Evolutionary conservation across 2,797 vertebrate species (phyloP).

Genomic region (Microctenopoma stevenorrisi): DNA sequence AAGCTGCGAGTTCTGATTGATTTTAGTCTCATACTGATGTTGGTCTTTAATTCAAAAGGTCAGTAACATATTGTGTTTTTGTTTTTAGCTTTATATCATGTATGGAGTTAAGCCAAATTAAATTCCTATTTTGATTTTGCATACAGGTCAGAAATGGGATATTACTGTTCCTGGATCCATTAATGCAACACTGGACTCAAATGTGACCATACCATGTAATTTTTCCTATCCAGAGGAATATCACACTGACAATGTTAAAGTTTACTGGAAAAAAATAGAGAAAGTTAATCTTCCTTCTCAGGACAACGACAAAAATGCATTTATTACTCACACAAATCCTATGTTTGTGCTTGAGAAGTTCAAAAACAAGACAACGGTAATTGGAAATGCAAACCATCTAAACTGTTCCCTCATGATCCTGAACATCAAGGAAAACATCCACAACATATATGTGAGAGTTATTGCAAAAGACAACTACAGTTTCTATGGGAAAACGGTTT

Average conservation of each 20-base stretch:
- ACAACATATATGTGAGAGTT: slow-evolving; percentile 33
- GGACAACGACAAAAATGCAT: accelerated
- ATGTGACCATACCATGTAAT: slow-evolving; percentile 12
- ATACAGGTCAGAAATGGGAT: slow-evolving; percentile 11
- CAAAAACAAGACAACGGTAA: slow-evolving; percentile 34
- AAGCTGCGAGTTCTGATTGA: slow-evolving; percentile 27
- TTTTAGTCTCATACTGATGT: slow-evolving; percentile 39
- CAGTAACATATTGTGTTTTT: slow-evolving; percentile 12
- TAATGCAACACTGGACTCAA: accelerated
- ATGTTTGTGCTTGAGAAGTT: slow-evolving; percentile 21
- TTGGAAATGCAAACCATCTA: accelerated
- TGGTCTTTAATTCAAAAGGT: slow-evolving; percentile 52
- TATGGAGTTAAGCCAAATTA: neutral
- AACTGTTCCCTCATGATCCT: slow-evolving; percentile 55
- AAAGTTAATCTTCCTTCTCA: accelerated
- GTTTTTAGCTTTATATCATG: neutral
- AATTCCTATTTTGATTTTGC: slow-evolving; percentile 13
- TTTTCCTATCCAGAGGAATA: accelerated
- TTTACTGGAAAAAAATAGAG: slow-evolving; percentile 56
- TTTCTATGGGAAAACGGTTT: accelerated
- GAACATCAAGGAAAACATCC: accelerated
- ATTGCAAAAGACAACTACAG: accelerated
- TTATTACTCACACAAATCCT: slow-evolving; percentile 26
- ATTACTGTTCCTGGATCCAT: accelerated
- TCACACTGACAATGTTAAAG: accelerated